Percentiles rank a stretch among this genome's conserved stretches.
phyloP scores from a whole-genome alignment of 1,140 invertebrate genomes.

The Stegodyphus mimosarum region DNA sequence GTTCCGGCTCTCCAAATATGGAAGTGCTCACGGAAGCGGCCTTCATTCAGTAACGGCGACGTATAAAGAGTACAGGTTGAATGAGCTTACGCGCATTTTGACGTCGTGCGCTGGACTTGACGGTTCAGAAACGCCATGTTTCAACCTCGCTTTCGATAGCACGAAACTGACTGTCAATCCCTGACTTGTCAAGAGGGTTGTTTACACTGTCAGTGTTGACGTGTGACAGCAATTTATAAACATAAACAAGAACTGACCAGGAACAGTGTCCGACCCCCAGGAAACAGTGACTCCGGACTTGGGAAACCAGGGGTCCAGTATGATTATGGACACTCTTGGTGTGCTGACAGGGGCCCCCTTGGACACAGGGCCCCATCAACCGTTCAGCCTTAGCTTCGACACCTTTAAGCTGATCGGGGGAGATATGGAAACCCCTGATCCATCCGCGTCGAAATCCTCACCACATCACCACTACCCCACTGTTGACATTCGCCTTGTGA shows the following conservation, averaged over 20 bases:
- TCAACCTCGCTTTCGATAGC: slow-evolving; percentile 1
- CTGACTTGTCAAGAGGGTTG: neutral
- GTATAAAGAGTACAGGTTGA: slow-evolving; percentile 61
- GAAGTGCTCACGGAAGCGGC: slow-evolving; percentile 57
- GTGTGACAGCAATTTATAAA: neutral
- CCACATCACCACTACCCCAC: slow-evolving; percentile 27
- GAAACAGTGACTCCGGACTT: neutral
- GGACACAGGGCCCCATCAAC: slow-evolving; percentile 18
- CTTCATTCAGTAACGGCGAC: slow-evolving; percentile 54
- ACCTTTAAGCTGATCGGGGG: slow-evolving; percentile 42
- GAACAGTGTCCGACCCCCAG: slow-evolving; percentile 39
- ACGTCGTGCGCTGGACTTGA: slow-evolving; percentile 45
- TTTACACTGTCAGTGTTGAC: neutral
- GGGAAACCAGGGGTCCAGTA: slow-evolving; percentile 28
- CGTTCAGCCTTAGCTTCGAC: slow-evolving; percentile 56
- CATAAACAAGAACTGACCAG: neutral
- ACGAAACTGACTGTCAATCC: neutral
- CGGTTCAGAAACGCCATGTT: slow-evolving; percentile 11
- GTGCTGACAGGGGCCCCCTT: slow-evolving; percentile 27
- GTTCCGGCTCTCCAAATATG: slow-evolving; percentile 59
- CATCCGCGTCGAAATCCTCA: neutral
- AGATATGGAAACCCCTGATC: slow-evolving; percentile 17
- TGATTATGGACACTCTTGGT: slow-evolving; percentile 56
- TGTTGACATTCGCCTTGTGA: slow-evolving; percentile 53
- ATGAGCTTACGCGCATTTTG: slow-evolving; percentile 58